phyloP scores from a whole-genome alignment of 2,888 invertebrate genomes.

The Plagodis dolabraria region DNA sequence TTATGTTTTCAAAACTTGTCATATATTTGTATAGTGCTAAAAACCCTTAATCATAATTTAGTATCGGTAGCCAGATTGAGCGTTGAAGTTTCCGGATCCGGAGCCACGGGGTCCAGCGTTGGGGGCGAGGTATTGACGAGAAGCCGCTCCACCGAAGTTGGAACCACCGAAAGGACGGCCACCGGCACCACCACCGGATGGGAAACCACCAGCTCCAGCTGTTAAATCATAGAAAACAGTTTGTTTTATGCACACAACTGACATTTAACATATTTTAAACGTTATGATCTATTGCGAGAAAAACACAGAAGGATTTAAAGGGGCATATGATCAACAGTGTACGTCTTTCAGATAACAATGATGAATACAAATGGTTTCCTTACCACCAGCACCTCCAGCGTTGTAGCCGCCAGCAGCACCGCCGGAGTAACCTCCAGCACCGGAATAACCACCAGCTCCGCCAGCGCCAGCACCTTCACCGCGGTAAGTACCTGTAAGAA shows the following conservation, averaged over 20 bases:
- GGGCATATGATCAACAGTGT: no score
- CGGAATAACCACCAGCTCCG: constrained; percentile 39
- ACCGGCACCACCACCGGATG: constrained; percentile 40
- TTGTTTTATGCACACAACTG: neutral
- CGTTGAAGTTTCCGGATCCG: constrained; percentile 76
- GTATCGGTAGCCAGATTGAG: constrained; percentile 76
- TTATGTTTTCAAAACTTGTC: constrained; percentile 7
- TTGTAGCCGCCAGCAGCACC: constrained; percentile 24
- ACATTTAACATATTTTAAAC: no score
- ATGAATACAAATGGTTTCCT: neutral
- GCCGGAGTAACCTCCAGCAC: constrained; percentile 42
- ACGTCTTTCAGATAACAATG: no score
- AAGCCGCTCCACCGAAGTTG: constrained; percentile 59
- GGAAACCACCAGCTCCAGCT: constrained; percentile 37
- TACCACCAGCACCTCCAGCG: constrained; percentile 39
- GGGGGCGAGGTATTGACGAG: constrained; percentile 76
- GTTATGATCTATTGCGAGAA: no score
- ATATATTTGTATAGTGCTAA: constrained; percentile 23
- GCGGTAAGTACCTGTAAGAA: constrained; percentile 70
- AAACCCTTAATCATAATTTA: constrained; percentile 55
- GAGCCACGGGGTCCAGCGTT: constrained; percentile 68
- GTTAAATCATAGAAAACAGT: constrained; percentile 14
- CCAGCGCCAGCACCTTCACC: constrained; percentile 70
- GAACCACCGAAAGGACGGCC: constrained; percentile 39
- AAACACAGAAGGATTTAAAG: no score